These are phyloP conservation scores for Antedon mediterranea DNA, from an alignment of 53 echinoderm and acorn worm species.

Conservation along the genomic window DNA sequence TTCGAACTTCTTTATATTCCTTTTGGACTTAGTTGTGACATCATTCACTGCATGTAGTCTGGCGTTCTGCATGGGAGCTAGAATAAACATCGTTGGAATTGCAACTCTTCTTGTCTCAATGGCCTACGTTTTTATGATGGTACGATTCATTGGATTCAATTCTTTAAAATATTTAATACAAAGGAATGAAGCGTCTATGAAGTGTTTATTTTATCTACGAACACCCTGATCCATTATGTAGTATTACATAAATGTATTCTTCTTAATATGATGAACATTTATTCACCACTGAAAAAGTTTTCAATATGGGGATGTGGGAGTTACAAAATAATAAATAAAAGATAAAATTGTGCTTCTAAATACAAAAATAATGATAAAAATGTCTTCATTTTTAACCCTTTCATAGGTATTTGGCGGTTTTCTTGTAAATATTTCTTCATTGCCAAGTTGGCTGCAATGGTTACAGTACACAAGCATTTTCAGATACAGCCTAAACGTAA, in stretches of 20 bases:
- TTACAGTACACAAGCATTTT: constrained; percentile 67
- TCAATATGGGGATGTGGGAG: no score
- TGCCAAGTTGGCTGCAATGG: constrained; percentile 64
- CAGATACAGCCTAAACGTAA: constrained; percentile 68
- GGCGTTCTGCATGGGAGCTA: constrained; percentile 29
- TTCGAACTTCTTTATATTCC: constrained; percentile 32
- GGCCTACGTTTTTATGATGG: constrained; percentile 51
- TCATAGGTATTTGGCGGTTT: constrained; percentile 62
- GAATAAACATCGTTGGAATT: constrained; percentile 25
- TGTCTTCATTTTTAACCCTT: no score
- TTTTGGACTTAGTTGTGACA: constrained; percentile 14
- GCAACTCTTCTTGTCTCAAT: constrained; percentile 36
- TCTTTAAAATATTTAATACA: no score
- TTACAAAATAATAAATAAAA: no score
- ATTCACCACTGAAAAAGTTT: no score
- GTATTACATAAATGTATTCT: background rate
- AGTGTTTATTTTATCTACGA: no score
- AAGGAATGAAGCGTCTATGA: no score
- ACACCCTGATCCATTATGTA: background rate
- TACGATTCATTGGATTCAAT: no score
- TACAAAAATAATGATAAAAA: no score
- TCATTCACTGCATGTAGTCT: constrained; percentile 21
- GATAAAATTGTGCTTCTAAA: no score
- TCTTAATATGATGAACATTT: no score
- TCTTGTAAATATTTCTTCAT: constrained; percentile 46